Base-by-base conservation (phyloP, 2,797 vertebrate species). In the Apogon hyalosoma region DNA sequence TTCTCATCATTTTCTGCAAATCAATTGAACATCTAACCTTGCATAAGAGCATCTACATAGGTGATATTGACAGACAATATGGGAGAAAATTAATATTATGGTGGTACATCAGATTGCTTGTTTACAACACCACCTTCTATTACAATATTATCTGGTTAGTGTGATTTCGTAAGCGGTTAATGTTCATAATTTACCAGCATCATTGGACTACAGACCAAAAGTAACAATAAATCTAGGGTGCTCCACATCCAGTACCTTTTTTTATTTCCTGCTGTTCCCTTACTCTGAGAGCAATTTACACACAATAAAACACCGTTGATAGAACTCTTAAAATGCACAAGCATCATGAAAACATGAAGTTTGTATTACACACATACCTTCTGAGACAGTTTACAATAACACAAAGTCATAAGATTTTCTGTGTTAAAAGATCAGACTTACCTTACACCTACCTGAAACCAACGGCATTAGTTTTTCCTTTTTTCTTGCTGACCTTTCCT, bases 371-470 rank as follows among this genome's bases (percentile, higher is more conserved):
- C 43, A 63, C 2, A 19, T 55, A 64, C 56, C 59, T 48, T 16
- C 33, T 51, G 40, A 67, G 12, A 63, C 39, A 73, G 16, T 39
- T 65, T 10, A 69, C 28, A 55, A 31, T 8, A 41, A 51, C 6
- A 66, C 6, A 68, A 51, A n/a, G 24, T 28, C 24, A 28, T 28
- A 28, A 28, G 3, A 28, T 28, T 28, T 28, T 28, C 24, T 58
- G 13, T 48, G 33, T 41, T 47, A 46, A 2, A 4, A 69, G 40
- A 62, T 11, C 2, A 51, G 11, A 87, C 91, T 90, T 89, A 92
- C 91, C 91, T 82, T 53, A 19, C 3, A 90, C 90, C n/a, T 89
- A 91, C 90, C 87, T 82, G 68, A 69, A 52, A 43, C 55, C 52
- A 62, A 11, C 40, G 5, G 36, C 55, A 0, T 13, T 47, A 63